Conservation (phyloP, 2,797 vertebrate genomes). For the Bradypus variegatus region DNA sequence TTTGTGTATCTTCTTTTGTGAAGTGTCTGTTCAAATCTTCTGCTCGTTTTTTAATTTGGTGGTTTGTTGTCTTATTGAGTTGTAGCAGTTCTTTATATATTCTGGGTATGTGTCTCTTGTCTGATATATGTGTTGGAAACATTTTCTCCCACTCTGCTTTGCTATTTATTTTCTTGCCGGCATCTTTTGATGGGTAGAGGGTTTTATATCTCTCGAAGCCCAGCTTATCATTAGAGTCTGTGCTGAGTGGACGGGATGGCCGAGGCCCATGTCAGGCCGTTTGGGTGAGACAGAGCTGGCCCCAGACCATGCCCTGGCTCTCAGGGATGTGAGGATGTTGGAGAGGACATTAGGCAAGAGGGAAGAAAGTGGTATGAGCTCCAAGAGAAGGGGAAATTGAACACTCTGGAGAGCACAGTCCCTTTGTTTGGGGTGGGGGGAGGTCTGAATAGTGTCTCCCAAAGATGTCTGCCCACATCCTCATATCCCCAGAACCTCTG, state of each 20-base stretch:
- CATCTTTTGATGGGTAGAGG: background rate
- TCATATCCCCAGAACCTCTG: no score
- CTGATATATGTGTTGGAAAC: no score
- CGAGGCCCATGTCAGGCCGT: no score
- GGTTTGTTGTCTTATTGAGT: background rate
- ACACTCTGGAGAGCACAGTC: no score
- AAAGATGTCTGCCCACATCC: no score
- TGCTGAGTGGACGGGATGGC: no score
- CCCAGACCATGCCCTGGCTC: background rate
- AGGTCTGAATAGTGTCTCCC: no score
- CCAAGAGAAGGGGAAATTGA: no score
- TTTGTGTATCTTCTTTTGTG: background rate
- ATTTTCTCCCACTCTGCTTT: background rate
- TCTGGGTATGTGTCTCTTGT: background rate
- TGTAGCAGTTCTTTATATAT: background rate
- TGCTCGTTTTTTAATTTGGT: background rate
- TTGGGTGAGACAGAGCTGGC: background rate
- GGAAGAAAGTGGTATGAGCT: background rate
- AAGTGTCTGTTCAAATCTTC: background rate
- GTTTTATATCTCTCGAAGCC: background rate
- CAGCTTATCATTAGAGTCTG: no score
- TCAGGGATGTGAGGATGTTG: background rate
- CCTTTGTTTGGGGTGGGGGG: no score
- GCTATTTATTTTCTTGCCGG: background rate
- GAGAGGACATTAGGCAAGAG: background rate